A percentile compares a stretch with the other conserved stretches of the same genome.
These are phyloP conservation scores for Manduca sexta DNA, from an alignment of 1,140 invertebrate species.

Conservation along the genomic window DNA sequence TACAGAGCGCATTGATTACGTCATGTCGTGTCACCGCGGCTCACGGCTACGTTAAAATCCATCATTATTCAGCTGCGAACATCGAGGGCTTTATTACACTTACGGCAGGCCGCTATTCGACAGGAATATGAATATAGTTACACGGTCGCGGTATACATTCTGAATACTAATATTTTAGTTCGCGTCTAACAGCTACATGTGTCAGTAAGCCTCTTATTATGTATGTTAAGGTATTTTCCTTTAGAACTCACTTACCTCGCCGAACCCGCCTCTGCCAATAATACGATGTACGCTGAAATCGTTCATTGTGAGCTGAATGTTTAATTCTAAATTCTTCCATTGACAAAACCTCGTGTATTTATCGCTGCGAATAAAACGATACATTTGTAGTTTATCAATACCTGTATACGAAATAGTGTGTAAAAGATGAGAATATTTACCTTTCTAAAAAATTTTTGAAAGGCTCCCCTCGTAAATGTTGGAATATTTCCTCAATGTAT, in stretches of 20 bases:
- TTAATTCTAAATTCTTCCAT: slow-evolving; percentile 99
- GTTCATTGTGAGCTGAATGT: slow-evolving; percentile 99
- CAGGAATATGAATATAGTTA: slow-evolving; percentile 23
- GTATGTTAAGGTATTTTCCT: background rate
- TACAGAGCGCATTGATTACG: slow-evolving; percentile 1
- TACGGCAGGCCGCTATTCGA: slow-evolving; percentile 16
- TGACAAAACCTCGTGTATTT: slow-evolving; percentile 99
- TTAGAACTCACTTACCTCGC: slow-evolving; percentile 78
- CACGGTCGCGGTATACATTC: slow-evolving; percentile 10
- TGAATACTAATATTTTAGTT: slow-evolving; percentile 18
- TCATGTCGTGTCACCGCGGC: slow-evolving; percentile 1
- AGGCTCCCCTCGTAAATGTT: slow-evolving; percentile 94
- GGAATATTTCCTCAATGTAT: slow-evolving; percentile 99
- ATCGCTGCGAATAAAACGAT: slow-evolving; percentile 83
- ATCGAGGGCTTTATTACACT: slow-evolving; percentile 16
- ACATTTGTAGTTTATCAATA: background rate
- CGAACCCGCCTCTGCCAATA: slow-evolving; percentile 98
- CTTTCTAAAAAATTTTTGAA: slow-evolving; percentile 99
- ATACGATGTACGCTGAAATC: slow-evolving; percentile 99
- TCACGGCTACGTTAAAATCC: slow-evolving; percentile 10
- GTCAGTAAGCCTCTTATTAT: slow-evolving; percentile 12
- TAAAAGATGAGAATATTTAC: slow-evolving; percentile 70
- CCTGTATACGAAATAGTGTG: background rate
- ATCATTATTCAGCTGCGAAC: slow-evolving; percentile 16
- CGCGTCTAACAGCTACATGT: slow-evolving; percentile 10